A percentile compares a stretch with the other conserved stretches of the same genome.
Evolutionary conservation across 2,113 vertebrate genomes (phyloP).

Genomic region (Malurus elegans): DNA sequence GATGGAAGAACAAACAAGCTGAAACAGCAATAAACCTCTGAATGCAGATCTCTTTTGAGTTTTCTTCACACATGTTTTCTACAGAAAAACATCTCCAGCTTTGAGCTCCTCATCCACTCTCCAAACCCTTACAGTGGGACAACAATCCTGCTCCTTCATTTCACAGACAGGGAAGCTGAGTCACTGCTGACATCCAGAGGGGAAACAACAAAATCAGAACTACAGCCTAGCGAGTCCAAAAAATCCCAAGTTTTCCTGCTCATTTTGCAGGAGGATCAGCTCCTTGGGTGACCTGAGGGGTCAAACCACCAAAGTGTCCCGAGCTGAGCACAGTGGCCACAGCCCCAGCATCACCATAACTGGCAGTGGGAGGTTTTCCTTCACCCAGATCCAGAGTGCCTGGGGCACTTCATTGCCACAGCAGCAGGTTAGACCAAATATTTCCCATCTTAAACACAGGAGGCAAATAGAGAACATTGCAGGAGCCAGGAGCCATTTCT

Average conservation of each 20-base stretch:
- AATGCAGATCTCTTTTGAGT: neutral
- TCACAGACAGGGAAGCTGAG: neutral
- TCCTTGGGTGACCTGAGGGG: neutral
- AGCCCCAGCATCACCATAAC: neutral
- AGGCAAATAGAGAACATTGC: neutral
- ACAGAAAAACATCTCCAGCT: neutral
- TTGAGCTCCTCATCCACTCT: neutral
- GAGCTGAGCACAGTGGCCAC: neutral
- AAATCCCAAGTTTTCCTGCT: neutral
- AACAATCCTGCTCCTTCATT: neutral
- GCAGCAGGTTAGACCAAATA: neutral
- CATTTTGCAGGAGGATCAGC: neutral
- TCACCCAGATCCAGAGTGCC: neutral
- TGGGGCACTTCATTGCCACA: neutral
- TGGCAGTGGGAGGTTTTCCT: neutral
- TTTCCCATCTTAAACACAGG: neutral
- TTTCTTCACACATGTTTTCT: neutral
- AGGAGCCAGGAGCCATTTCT: neutral
- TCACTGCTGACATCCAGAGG: neutral
- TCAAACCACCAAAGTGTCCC: neutral
- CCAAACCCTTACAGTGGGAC: neutral
- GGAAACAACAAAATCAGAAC: neutral
- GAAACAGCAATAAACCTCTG: conserved; percentile 10
- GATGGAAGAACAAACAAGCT: neutral
- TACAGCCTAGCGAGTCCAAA: neutral